Percentiles rank a stretch among this genome's conserved stretches.
These are phyloP conservation scores for Latrodectus hesperus DNA, from an alignment of 2,888 invertebrate genomes.

Conservation along the genomic window DNA sequence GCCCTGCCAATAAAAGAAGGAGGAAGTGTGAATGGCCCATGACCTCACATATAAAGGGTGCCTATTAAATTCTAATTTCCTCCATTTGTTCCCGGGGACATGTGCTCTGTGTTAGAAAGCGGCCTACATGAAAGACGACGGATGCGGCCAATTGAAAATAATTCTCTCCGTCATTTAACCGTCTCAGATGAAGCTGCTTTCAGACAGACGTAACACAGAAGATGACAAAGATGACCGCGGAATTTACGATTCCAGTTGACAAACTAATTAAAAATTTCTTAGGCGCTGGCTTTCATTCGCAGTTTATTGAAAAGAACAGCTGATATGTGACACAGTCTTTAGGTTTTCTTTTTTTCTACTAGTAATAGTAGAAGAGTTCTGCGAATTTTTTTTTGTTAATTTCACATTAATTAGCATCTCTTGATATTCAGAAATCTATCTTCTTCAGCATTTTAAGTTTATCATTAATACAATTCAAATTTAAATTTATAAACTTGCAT, in stretches of 20 bases:
- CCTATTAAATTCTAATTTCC: slow-evolving; percentile 46
- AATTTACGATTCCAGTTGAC: not conserved
- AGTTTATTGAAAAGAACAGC: too few species aligned
- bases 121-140: not conserved
- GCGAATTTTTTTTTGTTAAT: not conserved
- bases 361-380: not conserved
- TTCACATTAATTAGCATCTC: too few species aligned
- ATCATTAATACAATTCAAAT: too few species aligned
- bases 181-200: not conserved
- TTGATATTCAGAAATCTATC: too few species aligned
- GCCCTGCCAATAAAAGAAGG: slow-evolving; percentile 8
- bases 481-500: too few species aligned
- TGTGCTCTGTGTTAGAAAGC: slow-evolving; percentile 1
- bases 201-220: not conserved
- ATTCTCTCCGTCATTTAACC: not conserved
- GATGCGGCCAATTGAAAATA: slow-evolving; percentile 13
- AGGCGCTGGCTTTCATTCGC: not conserved
- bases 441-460: too few species aligned
- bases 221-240: not conserved
- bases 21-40: slow-evolving; percentile 43
- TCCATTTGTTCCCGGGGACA: slow-evolving; percentile 13
- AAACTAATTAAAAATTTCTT: slow-evolving; percentile 3
- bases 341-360: not conserved
- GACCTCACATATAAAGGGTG: slow-evolving; percentile 30
- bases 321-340: too few species aligned